Conservation (phyloP, 1,140 invertebrate genomes). For the Drosophila ironensis region DNA sequence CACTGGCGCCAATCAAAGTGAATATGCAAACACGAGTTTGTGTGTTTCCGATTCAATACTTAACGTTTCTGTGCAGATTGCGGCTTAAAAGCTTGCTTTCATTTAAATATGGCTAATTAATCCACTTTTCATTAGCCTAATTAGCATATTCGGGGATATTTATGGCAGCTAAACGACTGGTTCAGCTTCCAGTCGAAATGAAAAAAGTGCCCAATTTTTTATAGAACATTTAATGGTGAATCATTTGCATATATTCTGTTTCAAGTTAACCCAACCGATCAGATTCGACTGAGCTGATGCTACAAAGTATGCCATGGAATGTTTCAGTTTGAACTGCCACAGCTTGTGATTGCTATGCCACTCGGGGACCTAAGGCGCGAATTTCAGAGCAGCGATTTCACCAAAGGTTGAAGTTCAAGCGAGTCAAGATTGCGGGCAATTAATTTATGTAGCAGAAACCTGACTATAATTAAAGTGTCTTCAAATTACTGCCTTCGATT, state of each 20-base stretch:
- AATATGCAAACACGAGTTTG: constrained; percentile 34
- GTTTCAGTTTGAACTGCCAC: no score
- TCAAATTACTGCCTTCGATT: no score
- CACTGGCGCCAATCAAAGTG: constrained; percentile 44
- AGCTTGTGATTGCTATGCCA: neutral
- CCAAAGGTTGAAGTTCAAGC: constrained; percentile 27
- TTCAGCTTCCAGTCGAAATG: neutral
- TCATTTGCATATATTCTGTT: neutral
- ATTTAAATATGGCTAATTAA: constrained; percentile 43
- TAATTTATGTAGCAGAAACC: no score
- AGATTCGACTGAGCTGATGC: no score
- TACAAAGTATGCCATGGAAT: constrained; percentile 19
- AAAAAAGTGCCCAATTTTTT: neutral
- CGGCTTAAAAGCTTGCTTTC: constrained; percentile 2
- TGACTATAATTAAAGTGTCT: no score
- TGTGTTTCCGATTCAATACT: constrained; percentile 25
- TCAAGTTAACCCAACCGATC: no score
- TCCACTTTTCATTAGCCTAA: constrained; percentile 26
- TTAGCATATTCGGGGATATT: constrained; percentile 36
- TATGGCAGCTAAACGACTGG: constrained; percentile 5
- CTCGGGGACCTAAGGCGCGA: neutral
- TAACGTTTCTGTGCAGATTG: constrained; percentile 45
- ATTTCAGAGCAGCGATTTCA: neutral
- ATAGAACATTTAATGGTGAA: neutral
- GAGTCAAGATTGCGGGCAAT: neutral